Evolutionary conservation across 2,113 vertebrate genomes (phyloP).

Genomic region (Thunnus thynnus): DNA sequence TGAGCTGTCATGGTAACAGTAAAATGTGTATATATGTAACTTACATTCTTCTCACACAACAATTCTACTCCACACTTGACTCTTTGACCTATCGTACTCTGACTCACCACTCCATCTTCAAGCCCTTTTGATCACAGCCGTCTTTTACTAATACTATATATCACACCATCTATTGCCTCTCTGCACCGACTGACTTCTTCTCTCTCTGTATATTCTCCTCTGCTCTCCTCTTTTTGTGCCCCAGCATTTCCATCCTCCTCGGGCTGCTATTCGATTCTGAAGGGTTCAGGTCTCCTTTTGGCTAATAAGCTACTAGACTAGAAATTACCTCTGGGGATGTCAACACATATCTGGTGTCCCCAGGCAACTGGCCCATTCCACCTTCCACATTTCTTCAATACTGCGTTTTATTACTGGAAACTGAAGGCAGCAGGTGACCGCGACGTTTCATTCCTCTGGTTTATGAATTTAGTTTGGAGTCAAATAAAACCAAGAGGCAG

Average conservation of each 20-base stretch:
- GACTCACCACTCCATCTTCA: constrained; percentile 17
- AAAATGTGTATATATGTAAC: constrained; percentile 22
- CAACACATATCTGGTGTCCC: constrained; percentile 37
- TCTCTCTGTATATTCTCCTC: neutral
- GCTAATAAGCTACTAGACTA: constrained; percentile 33
- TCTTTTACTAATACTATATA: neutral
- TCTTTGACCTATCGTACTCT: constrained; percentile 28
- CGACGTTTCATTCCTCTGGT: constrained; percentile 7
- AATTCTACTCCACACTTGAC: constrained; percentile 17
- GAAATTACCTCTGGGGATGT: constrained; percentile 45
- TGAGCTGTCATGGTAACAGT: constrained; percentile 8
- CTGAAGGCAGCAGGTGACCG: constrained; percentile 39
- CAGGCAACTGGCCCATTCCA: constrained; percentile 4
- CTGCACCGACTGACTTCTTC: constrained; percentile 3
- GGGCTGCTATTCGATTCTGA: neutral
- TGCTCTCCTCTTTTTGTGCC: neutral
- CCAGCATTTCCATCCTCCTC: neutral
- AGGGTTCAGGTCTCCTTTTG: neutral
- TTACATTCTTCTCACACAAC: constrained; percentile 6
- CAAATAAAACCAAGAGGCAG: constrained; percentile 6
- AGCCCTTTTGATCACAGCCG: constrained; percentile 2
- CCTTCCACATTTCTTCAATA: constrained; percentile 32
- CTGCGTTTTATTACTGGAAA: constrained; percentile 35
- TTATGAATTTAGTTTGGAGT: constrained; percentile 29
- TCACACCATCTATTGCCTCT: constrained; percentile 13